A percentile compares a stretch with the other conserved stretches of the same genome.
These are phyloP conservation scores for Numenius phaeopus DNA, from an alignment of 2,797 vertebrate genomes.

Conservation along the genomic window DNA sequence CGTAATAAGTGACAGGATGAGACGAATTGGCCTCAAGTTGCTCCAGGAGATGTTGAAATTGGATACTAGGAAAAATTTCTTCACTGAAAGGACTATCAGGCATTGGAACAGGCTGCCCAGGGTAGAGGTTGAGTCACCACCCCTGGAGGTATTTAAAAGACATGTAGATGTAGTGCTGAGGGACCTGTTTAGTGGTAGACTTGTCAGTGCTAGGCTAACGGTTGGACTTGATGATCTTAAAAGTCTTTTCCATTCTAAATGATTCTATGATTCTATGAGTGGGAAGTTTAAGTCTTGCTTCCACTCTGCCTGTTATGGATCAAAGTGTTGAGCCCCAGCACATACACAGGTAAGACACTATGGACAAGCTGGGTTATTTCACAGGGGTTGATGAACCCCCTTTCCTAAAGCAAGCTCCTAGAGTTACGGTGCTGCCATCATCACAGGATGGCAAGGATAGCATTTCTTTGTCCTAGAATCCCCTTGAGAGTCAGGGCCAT, in stretches of 20 bases:
- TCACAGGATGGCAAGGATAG: background rate
- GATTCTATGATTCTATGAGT: background rate
- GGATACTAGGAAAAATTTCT: background rate
- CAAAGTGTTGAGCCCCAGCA: background rate
- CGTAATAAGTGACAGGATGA: background rate
- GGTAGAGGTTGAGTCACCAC: background rate
- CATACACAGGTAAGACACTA: background rate
- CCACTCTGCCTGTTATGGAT: accelerated
- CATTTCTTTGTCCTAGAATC: background rate
- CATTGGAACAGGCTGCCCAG: background rate
- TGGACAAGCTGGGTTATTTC: background rate
- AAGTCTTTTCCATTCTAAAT: background rate
- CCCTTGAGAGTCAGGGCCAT: background rate
- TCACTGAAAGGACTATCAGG: background rate
- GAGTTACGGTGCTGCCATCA: background rate
- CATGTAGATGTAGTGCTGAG: background rate
- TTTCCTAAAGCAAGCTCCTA: background rate
- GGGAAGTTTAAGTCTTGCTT: background rate
- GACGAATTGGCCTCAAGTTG: background rate
- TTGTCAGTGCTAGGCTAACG: background rate
- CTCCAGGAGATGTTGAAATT: background rate
- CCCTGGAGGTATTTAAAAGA: background rate
- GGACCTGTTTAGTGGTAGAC: background rate
- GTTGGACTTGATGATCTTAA: background rate
- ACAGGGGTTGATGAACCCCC: background rate